Evolutionary conservation across 1,140 invertebrate species (phyloP).

Genomic region (Cephus cinctus): DNA sequence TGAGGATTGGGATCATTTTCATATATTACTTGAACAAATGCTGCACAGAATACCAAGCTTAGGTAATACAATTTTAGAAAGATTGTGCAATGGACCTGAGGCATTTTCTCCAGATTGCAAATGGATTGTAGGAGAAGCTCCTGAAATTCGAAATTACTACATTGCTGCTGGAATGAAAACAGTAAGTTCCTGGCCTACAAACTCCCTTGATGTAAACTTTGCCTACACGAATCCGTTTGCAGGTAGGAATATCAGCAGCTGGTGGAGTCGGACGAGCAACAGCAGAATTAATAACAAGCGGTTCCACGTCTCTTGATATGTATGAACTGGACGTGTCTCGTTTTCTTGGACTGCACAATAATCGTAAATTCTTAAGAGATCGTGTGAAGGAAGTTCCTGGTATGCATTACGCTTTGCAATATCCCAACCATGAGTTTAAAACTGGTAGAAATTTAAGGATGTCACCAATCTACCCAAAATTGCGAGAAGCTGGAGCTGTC

Average conservation of each 20-base stretch:
- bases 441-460: slow-evolving; percentile 89
- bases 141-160: slow-evolving; percentile 93
- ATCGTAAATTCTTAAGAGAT: slow-evolving; percentile 90
- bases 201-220: background rate
- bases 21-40: slow-evolving; percentile 82
- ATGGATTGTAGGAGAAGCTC: slow-evolving; percentile 89
- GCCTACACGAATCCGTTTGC: too few relatives aligned
- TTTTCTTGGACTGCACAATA: slow-evolving; percentile 95
- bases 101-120: slow-evolving; percentile 92
- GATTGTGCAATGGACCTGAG: slow-evolving; percentile 85
- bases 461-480: slow-evolving; percentile 93
- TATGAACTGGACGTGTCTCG: slow-evolving; percentile 90
- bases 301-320: slow-evolving; percentile 79
- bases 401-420: slow-evolving; percentile 78
- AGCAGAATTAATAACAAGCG: slow-evolving; percentile 86
- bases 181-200: slow-evolving; percentile 35
- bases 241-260: slow-evolving; percentile 83
- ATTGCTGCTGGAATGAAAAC: slow-evolving; percentile 96
- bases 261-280: slow-evolving; percentile 91
- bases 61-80: slow-evolving; percentile 69
- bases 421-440: slow-evolving; percentile 83
- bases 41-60: slow-evolving; percentile 81
- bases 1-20: slow-evolving; percentile 96
- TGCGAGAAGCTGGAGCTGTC: slow-evolving; percentile 90
- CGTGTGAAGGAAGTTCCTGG: slow-evolving; percentile 92